phyloP scores from a whole-genome alignment of 2,113 vertebrate species.

The Cichladusa arquata region DNA sequence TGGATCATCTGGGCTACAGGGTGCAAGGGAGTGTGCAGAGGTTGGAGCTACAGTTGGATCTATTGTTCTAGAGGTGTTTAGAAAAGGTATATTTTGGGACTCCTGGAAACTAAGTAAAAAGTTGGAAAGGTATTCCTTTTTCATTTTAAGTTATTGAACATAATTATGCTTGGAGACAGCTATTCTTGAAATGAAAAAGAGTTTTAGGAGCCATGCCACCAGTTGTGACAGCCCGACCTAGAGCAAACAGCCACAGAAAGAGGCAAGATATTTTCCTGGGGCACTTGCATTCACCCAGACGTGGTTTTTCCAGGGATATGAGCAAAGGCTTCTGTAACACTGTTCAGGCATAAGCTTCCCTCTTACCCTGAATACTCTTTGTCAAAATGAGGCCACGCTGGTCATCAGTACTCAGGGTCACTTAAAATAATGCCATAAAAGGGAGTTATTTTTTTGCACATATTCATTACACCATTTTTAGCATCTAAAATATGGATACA shows the following conservation, averaged over 20 bases:
- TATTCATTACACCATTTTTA: background rate
- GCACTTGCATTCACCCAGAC: background rate
- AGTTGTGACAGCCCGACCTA: background rate
- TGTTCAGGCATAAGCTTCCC: background rate
- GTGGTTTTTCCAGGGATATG: background rate
- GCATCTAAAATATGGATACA: background rate
- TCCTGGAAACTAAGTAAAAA: background rate
- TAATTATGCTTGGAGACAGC: background rate
- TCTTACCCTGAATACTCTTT: background rate
- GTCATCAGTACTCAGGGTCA: background rate
- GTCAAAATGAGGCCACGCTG: background rate
- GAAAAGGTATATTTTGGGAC: background rate
- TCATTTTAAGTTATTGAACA: background rate
- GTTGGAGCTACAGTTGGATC: background rate
- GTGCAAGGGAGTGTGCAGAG: background rate
- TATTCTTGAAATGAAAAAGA: background rate
- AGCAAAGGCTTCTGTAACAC: background rate
- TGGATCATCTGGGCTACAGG: background rate
- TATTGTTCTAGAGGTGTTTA: background rate
- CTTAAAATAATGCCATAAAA: background rate
- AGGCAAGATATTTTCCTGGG: background rate
- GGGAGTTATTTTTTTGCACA: background rate
- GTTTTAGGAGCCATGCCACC: background rate
- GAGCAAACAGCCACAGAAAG: background rate
- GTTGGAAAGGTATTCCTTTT: background rate